Percentiles rank a stretch among this genome's conserved stretches.
Conservation (phyloP, 1,140 invertebrate genomes). For the Nixonia krombeini region DNA sequence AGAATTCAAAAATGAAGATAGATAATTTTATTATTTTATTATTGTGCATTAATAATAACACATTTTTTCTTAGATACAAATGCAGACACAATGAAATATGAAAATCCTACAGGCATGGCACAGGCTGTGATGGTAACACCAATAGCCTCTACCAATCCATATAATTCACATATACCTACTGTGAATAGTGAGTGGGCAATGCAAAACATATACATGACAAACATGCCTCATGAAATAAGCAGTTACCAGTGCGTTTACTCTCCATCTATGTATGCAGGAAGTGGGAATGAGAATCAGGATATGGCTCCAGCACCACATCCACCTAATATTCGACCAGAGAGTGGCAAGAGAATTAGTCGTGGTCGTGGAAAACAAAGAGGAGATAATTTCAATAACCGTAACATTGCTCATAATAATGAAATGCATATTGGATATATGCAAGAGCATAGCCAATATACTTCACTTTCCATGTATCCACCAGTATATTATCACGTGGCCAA, state of each 20-base stretch:
- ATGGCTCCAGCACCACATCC: constrained; percentile 2
- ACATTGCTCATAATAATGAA: constrained; percentile 53
- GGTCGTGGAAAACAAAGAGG: constrained; percentile 46
- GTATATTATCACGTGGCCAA: constrained; percentile 39
- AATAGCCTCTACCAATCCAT: no score
- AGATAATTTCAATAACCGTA: constrained; percentile 51
- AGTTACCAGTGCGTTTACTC: neutral
- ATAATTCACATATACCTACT: no score
- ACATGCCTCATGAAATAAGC: no score
- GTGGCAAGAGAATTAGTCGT: constrained; percentile 46
- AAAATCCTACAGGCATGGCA: no score
- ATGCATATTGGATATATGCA: constrained; percentile 53
- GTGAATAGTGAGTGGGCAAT: no score
- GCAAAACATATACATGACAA: no score
- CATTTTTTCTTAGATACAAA: no score
- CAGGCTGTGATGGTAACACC: no score
- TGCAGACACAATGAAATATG: no score
- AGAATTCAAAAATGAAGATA: no score
- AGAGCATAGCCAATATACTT: constrained; percentile 47
- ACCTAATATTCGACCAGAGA: constrained; percentile 13
- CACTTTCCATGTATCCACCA: constrained; percentile 29
- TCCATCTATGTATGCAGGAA: constrained; percentile 1
- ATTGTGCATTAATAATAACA: no score
- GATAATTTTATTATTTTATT: no score
- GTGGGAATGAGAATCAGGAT: constrained; percentile 46